Base-by-base conservation (phyloP, 1,140 invertebrate species). In the Drosophila micromelanica region DNA sequence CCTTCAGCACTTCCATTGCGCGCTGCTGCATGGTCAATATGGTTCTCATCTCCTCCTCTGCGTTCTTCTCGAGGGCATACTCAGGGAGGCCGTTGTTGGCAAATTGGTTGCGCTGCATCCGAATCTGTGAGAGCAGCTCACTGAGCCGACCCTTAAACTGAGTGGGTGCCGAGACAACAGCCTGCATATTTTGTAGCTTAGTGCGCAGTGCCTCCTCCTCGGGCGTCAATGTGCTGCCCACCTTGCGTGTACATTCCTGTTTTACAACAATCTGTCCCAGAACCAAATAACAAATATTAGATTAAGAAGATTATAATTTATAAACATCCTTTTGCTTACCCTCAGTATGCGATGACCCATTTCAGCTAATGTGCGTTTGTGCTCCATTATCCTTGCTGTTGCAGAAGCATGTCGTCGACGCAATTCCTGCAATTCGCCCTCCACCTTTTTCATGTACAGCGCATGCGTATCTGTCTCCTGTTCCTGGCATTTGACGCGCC, bases 71-170 rank as follows among this genome's bases (percentile, higher is more conserved):
- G n/a, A 94, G 87, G n/a, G 93, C 92, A 61, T 94, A 94, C 74
- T 93, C 93, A 49, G 93, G 93, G 3, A 92, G 91, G 3, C 92
- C 84, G 30, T 92, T 92, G 13, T 91, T 91, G 0, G 93, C 92
- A 69, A 93, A 93, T 11, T 94, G 93, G 82, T 93, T 94, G 74
- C 93, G 87, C 90, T 97, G 96, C 93, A 98, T 95, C 73, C 97
- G 93, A 73, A 98, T 95, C 68, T 97, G 96, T 17, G 97, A 97
- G 62, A 98, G 93, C 71, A 99, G 93, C 93, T 98, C 98, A 90
- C 97, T 98, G 30, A 99, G 94, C 72, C 97, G 95, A 40, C 97
- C 96, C 95, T 98, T 98, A 79, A 97, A 98, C 84, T 98, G 96
- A 52, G 97, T 98, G 9, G 98, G 98, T 9, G 97, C 96, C 73